Conservation (phyloP, 1,140 invertebrate genomes). For the Drosophila mojavensis region DNA sequence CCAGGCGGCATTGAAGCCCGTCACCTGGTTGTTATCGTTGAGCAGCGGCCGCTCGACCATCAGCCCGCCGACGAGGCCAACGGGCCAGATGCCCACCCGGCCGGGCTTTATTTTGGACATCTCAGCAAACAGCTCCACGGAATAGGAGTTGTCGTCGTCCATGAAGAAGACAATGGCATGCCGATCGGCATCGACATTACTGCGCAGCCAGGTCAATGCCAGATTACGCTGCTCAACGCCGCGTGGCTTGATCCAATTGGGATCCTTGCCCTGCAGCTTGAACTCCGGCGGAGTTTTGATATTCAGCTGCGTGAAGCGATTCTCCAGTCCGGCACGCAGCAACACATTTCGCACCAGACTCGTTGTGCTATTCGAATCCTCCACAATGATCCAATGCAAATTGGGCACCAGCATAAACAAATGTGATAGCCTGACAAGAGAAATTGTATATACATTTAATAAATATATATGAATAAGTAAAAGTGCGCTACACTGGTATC, state of each 20-base stretch:
- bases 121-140: slow-evolving; percentile 90
- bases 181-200: slow-evolving; percentile 86
- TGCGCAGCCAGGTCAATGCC: slow-evolving; percentile 93
- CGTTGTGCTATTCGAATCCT: slow-evolving; percentile 92
- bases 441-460: background rate
- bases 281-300: slow-evolving; percentile 86
- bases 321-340: slow-evolving; percentile 85
- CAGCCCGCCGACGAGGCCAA: slow-evolving; percentile 96
- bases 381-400: slow-evolving; percentile 98
- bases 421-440: slow-evolving; percentile 89
- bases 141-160: slow-evolving; percentile 96
- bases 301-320: slow-evolving; percentile 76
- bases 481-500: too few species aligned
- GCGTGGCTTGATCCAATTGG: slow-evolving; percentile 95
- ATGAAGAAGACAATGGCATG: slow-evolving; percentile 97
- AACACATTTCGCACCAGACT: slow-evolving; percentile 93
- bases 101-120: slow-evolving; percentile 89
- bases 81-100: slow-evolving; percentile 98
- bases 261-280: slow-evolving; percentile 89
- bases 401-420: slow-evolving; percentile 94
- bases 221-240: slow-evolving; percentile 97
- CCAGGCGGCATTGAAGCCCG: slow-evolving; percentile 93
- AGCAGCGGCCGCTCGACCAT: slow-evolving; percentile 93
- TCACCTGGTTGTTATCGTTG: slow-evolving; percentile 88
- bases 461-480: slow-evolving; percentile 7